Conservation (phyloP, 2,888 invertebrate species). For the Drosophila nr. fundita region DNA sequence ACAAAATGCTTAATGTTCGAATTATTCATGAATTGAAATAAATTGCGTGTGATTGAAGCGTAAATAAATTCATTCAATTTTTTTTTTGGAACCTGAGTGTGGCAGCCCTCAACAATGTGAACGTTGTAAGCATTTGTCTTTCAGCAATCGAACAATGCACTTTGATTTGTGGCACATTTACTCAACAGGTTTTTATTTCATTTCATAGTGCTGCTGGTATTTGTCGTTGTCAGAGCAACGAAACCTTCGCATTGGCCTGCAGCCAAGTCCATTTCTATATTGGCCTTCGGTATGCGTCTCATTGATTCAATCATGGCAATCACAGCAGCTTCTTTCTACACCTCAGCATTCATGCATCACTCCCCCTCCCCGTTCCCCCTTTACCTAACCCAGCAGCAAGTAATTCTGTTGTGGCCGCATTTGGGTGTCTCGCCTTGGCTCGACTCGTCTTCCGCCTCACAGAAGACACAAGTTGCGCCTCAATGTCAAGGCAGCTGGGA, state of each 20-base stretch:
- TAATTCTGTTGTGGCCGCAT: conserved; percentile 21
- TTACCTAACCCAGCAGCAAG: conserved; percentile 11
- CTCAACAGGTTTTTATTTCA: conserved; percentile 50
- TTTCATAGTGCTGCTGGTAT: neutral
- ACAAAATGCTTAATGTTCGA: conserved; percentile 28
- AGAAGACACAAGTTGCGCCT: conserved; percentile 42
- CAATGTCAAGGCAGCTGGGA: conserved; percentile 60
- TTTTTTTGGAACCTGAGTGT: conserved; percentile 1
- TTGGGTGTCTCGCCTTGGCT: conserved; percentile 2
- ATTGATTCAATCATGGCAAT: conserved; percentile 75
- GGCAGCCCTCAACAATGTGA: conserved; percentile 16
- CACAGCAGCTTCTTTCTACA: conserved; percentile 54
- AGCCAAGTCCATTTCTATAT: conserved; percentile 42
- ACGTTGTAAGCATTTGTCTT: conserved; percentile 27
- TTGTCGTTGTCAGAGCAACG: conserved; percentile 26
- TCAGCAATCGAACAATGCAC: conserved; percentile 32
- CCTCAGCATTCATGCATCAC: conserved; percentile 1
- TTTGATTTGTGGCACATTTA: conserved; percentile 32
- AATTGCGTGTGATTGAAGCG: conserved; percentile 71
- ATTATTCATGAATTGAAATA: conserved; percentile 66
- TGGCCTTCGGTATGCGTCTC: conserved; percentile 51
- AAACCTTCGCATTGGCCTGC: conserved; percentile 53
- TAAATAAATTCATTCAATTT: conserved; percentile 62
- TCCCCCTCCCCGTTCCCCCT: neutral
- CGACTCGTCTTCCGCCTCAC: neutral